These are phyloP conservation scores for Macrophya annulata DNA, from an alignment of 2,888 invertebrate species.

Conservation along the genomic window DNA sequence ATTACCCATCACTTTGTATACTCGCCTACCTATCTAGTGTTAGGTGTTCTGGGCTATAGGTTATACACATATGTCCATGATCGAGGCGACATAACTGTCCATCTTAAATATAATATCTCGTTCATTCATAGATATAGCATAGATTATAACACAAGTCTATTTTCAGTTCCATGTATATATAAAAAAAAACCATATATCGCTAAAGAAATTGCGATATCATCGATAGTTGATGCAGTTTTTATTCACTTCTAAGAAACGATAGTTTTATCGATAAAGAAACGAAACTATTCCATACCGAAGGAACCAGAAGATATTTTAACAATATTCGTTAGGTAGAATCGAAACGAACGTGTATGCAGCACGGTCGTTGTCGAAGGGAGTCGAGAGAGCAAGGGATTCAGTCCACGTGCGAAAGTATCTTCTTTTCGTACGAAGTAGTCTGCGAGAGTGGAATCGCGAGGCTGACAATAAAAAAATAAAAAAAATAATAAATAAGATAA, in stretches of 20 bases:
- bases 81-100: constrained; percentile 39
- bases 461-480: background rate
- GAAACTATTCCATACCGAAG: background rate
- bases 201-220: background rate
- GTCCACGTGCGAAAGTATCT: constrained; percentile 49
- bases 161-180: no score
- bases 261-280: background rate
- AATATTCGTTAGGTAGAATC: background rate
- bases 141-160: no score
- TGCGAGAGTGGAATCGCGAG: constrained; percentile 20
- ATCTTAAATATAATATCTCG: constrained; percentile 20
- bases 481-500: no score
- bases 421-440: constrained; percentile 10
- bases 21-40: constrained; percentile 43
- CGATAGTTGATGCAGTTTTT: background rate
- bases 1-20: constrained; percentile 52
- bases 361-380: background rate
- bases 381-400: constrained; percentile 21
- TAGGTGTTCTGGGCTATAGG: constrained; percentile 42
- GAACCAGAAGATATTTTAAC: background rate
- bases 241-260: background rate
- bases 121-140: no score
- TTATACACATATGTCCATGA: constrained; percentile 29
- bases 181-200: background rate
- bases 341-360: background rate